Percentiles rank a stretch among this genome's conserved stretches.
phyloP scores from a whole-genome alignment of 2,888 invertebrate genomes.

The Scelioninae gen. 1 region DNA sequence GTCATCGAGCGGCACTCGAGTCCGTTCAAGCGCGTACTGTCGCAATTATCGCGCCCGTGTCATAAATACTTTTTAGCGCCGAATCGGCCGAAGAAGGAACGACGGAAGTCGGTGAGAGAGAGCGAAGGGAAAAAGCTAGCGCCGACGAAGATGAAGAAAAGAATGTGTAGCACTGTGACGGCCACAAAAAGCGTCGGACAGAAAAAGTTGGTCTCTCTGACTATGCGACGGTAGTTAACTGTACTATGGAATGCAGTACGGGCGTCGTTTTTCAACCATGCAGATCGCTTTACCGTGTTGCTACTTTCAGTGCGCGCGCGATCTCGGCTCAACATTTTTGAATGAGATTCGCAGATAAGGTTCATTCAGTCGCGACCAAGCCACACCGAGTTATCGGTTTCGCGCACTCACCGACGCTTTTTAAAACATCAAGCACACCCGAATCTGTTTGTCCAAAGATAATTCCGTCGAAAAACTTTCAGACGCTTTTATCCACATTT shows the following conservation, averaged over 20 bases:
- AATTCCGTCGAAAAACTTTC: no score
- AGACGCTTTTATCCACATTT: no score
- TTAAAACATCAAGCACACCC: no score
- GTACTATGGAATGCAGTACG: conserved; percentile 45
- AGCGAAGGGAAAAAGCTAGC: conserved; percentile 35
- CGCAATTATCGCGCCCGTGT: conserved; percentile 68
- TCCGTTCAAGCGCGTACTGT: conserved; percentile 57
- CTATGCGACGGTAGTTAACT: conserved; percentile 58
- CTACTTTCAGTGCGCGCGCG: not conserved
- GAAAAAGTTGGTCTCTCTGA: conserved; percentile 33
- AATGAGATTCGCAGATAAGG: conserved; percentile 39
- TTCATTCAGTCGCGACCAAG: conserved; percentile 38
- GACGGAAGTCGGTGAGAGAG: conserved; percentile 50
- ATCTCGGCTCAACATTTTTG: conserved; percentile 24
- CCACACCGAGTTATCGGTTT: no score
- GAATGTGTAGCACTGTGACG: conserved; percentile 62
- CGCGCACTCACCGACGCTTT: no score
- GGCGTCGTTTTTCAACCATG: conserved; percentile 44
- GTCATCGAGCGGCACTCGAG: conserved; percentile 66
- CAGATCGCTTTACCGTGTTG: conserved; percentile 2
- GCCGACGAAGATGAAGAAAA: conserved; percentile 47
- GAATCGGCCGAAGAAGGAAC: conserved; percentile 54
- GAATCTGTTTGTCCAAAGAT: no score
- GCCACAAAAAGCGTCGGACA: conserved; percentile 33
- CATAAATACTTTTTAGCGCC: conserved; percentile 68